These are phyloP conservation scores for Sarcophaga bullata DNA, from an alignment of 1,140 invertebrate species.

Conservation along the genomic window DNA sequence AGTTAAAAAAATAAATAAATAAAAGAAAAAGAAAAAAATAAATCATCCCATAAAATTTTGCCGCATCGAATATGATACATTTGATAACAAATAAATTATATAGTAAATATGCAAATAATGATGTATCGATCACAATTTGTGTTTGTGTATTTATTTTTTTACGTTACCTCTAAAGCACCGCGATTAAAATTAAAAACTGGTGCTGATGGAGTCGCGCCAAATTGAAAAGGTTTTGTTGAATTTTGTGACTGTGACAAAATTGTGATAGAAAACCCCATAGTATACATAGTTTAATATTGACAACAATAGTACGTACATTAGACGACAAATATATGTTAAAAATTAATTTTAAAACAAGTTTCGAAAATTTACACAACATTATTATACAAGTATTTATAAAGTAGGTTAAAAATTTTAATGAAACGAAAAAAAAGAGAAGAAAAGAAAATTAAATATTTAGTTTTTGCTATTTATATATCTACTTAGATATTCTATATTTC, in stretches of 20 bases:
- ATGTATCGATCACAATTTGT: background rate
- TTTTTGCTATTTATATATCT: slow-evolving; percentile 2
- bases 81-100: background rate
- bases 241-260: slow-evolving; percentile 17
- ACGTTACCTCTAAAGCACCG: slow-evolving; percentile 45
- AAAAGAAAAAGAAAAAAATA: too few species aligned
- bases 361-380: background rate
- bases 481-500: slow-evolving; percentile 11
- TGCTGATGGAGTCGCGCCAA: slow-evolving; percentile 45
- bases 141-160: background rate
- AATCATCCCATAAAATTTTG: too few species aligned
- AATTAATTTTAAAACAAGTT: too few species aligned
- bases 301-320: slow-evolving; percentile 15
- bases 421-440: slow-evolving; percentile 29
- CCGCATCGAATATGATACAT: too few species aligned
- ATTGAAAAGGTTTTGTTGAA: slow-evolving; percentile 46
- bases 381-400: slow-evolving; percentile 10
- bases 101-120: background rate
- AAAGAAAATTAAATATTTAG: slow-evolving; percentile 33
- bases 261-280: background rate
- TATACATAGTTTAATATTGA: background rate
- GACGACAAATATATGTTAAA: background rate
- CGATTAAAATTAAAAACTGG: slow-evolving; percentile 46
- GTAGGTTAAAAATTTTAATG: background rate
- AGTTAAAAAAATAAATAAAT: too few species aligned